Evolutionary conservation across 2,113 vertebrate species (phyloP), one percentile per base, ranked within the genome.

Genomic region (Gobio gobio): DNA sequence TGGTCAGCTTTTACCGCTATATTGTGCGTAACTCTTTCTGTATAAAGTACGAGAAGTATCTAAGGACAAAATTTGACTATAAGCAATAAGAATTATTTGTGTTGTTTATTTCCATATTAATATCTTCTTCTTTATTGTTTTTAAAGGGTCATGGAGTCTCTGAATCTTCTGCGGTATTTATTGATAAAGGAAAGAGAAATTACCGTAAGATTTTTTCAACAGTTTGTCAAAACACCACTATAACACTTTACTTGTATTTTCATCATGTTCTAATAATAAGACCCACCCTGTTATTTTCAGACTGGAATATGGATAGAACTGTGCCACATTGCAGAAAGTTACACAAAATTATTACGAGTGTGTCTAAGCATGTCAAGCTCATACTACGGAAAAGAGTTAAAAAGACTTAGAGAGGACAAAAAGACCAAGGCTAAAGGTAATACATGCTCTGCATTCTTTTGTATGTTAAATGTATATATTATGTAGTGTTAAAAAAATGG

Each of bases 151-250:
- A 99, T 99, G 97, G 96, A 96, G 36, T 95, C 96, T 36, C 92
- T 99, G 83, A 99, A 97, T 93, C 95, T 99, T 80, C 89, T 99
- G 86, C 95, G 97, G 76, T 99, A 96, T 86, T 92, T 99, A 51
- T 75, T 98, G 29, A 94, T 98, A 90, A 96, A 95, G 91, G 95
- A 97, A 86, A 92, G 93, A 91, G 93, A 94, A 5, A 64, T 33
- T n/a, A 47, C 51, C n/a, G 87, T 86, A 86, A 86, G 87, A 54
- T 22, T 73, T 26, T 58, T 56, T 49, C 1, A 43, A 13, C 40
- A 59, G 66, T 72, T 61, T 10, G 0, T 70, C 12, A 36, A 29
- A 54, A 33, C 18, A 73, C 20, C 36, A 70, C 45, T 49, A 51
- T 51, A 16, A 16, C 4, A 51, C 14, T 16, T 51, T 5, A 33